A percentile compares a stretch with the other conserved stretches of the same genome.
Conservation (phyloP, 2,797 vertebrate species). For the Hirundo rustica region DNA sequence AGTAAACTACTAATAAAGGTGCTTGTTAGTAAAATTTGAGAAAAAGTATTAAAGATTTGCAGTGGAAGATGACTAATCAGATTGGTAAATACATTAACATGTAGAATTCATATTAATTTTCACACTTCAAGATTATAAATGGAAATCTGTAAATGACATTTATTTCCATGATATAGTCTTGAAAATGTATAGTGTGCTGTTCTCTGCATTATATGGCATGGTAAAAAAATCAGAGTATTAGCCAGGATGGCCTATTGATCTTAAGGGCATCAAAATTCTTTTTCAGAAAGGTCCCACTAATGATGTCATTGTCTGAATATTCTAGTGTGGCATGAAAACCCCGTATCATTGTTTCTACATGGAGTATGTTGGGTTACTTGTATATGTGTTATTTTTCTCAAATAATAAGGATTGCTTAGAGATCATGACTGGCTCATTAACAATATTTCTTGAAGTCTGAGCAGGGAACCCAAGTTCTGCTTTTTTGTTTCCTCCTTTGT, state of each 20-base stretch:
- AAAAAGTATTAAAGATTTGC: not conserved
- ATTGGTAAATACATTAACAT: not conserved
- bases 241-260: not conserved
- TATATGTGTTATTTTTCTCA: not conserved
- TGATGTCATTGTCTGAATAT: not conserved
- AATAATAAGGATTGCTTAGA: not conserved
- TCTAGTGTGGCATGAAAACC: not conserved
- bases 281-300: not conserved
- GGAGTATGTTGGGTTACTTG: not conserved
- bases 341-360: not conserved
- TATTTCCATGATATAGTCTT: not conserved
- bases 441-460: not conserved
- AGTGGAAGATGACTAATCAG: not conserved
- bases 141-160: not conserved
- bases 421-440: not conserved
- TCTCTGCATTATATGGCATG: not conserved
- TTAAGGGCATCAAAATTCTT: not conserved
- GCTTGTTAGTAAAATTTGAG: not conserved
- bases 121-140: not conserved
- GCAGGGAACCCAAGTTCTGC: not conserved
- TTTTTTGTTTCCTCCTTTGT: not conserved
- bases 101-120: not conserved
- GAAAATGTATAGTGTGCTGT: not conserved
- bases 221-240: not conserved
- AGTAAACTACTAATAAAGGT: not conserved